Evolutionary conservation across 2,888 invertebrate genomes (phyloP).

Genomic region (Aphodius sticticus): DNA sequence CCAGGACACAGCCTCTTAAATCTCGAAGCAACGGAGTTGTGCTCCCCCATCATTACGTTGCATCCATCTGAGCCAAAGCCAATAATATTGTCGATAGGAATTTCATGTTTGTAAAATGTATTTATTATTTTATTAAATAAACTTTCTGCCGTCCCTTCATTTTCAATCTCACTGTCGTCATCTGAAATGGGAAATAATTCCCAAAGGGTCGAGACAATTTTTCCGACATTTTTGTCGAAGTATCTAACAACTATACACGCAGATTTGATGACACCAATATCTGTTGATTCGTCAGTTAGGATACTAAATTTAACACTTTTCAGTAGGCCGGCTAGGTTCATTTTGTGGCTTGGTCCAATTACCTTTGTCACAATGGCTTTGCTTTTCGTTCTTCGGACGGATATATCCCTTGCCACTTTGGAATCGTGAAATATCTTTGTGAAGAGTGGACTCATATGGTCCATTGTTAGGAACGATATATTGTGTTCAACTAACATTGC

Average conservation of each 20-base stretch:
- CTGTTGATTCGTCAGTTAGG: constrained; percentile 49
- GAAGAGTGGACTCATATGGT: constrained; percentile 33
- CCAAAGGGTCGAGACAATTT: too few species aligned
- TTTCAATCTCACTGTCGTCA: too few species aligned
- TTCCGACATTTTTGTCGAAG: too few species aligned
- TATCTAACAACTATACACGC: constrained; percentile 33
- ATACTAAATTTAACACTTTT: constrained; percentile 43
- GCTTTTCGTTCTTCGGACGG: too few species aligned
- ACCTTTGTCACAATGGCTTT: too few species aligned
- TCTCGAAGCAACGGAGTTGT: constrained; percentile 50
- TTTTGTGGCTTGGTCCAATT: too few species aligned
- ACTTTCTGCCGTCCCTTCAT: constrained; percentile 9
- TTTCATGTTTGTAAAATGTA: constrained; percentile 31
- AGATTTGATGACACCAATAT: constrained; percentile 46
- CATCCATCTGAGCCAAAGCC: constrained; percentile 53
- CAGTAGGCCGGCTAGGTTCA: constrained; percentile 41
- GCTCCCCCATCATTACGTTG: constrained; percentile 51
- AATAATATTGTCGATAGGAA: constrained; percentile 50
- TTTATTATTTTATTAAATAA: constrained; percentile 30
- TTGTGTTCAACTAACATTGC: constrained; percentile 48
- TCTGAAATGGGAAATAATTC: too few species aligned
- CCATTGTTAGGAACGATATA: constrained; percentile 44
- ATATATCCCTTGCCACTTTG: too few species aligned
- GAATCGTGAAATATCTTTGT: too few species aligned
- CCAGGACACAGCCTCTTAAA: constrained; percentile 47